Evolutionary conservation across 1,140 invertebrate genomes (phyloP), one percentile per base, ranked within the genome.

Genomic region (Camponotus pennsylvanicus): DNA sequence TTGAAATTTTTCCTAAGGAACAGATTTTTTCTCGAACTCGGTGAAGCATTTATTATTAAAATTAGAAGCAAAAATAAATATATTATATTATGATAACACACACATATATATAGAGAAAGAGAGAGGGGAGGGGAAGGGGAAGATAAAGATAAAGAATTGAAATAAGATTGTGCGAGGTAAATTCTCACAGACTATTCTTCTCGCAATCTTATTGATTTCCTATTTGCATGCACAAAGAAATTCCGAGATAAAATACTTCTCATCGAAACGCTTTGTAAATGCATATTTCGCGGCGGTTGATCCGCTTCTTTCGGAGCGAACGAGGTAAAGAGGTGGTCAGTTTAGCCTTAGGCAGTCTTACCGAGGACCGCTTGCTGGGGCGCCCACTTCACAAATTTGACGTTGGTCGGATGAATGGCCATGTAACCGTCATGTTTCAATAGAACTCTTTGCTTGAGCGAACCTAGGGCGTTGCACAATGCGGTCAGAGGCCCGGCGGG

Each of bases 301-400:
- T 87, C 69, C 64, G 40, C 64, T 42, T 69, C 45, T 82, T 15
- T 79, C 85, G 66, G 75, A 84, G 32, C 42, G 55, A 57, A 67
- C 64, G 78, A 77, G 52, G 18, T 61, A 82, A 73, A 69, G 75
- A 67, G 55, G 63, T 40, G 86, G 73, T 87, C 82, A 71, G 66
- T 71, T 75, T 77, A 78, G 82, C 66, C 66, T 84, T 83, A 49
- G 66, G 49, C 78, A 82, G 59, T 61, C 83, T 92, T 94, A 96
- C 96, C 96, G 59, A 97, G 92, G 90, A 97, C 93, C 91, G 96
- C 96, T 89, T 96, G 96, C 93, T 98, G 97, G n/a, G 97, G 97
- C 87, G 97, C 94, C 97, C 97, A 97, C 87, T 96, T 95, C 69
- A 95, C 90, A 37, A 96, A 95, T 93, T 96, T 95, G 40, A 97